Percentiles rank a stretch among this genome's conserved stretches.
These are phyloP conservation scores for Embidobia sp. DNA, from an alignment of 2,888 invertebrate genomes.

Conservation along the genomic window DNA sequence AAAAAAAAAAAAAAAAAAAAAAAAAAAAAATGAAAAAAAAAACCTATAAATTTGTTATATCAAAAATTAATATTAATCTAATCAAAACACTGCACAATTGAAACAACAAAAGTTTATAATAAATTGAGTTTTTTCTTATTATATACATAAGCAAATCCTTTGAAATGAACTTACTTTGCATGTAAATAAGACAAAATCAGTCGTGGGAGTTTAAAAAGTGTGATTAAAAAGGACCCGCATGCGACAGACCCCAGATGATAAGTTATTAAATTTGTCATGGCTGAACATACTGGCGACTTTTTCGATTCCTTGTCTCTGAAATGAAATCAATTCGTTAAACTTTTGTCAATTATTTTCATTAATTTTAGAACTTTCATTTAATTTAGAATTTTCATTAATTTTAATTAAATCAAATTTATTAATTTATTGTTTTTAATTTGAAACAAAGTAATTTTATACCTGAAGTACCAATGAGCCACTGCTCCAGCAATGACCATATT, in stretches of 20 bases:
- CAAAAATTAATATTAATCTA: too few relatives aligned
- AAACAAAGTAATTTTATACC: conserved; percentile 82
- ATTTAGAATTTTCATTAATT: too few relatives aligned
- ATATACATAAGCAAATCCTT: too few relatives aligned
- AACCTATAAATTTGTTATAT: too few relatives aligned
- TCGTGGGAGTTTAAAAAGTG: conserved; percentile 95
- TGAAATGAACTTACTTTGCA: conserved; percentile 91
- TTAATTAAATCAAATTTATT: too few relatives aligned
- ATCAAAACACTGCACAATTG: too few relatives aligned
- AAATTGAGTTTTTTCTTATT: too few relatives aligned
- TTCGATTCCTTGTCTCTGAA: conserved; percentile 85
- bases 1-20: too few relatives aligned
- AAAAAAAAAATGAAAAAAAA: too few relatives aligned
- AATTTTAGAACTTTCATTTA: too few relatives aligned
- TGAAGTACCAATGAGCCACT: conserved; percentile 97
- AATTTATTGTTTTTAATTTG: too few relatives aligned
- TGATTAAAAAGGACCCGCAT: conserved; percentile 96
- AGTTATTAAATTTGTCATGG: conserved; percentile 89
- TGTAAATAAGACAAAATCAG: conserved; percentile 94
- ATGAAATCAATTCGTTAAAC: conserved; percentile 64
- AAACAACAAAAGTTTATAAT: conserved; percentile 71
- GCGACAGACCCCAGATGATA: conserved; percentile 98
- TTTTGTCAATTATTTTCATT: too few relatives aligned
- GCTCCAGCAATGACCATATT: conserved; percentile 96
- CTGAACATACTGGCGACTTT: conserved; percentile 86